Evolutionary conservation across 2,888 invertebrate species (phyloP), one percentile per base, ranked within the genome.

Genomic region (Acrobasis repandana): DNA sequence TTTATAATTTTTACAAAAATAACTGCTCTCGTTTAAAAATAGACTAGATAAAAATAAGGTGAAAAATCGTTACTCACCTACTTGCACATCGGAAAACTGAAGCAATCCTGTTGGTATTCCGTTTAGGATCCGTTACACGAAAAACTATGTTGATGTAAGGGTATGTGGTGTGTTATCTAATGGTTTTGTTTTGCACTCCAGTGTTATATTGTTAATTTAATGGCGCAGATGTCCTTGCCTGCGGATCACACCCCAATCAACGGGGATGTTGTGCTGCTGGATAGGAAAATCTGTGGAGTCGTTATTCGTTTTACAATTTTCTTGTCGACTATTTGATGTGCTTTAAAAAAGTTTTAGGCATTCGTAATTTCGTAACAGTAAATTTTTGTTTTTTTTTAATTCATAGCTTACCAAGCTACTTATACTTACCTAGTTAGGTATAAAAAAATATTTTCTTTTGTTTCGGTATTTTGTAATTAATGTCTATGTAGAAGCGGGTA

Each of bases 161-260:
- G 50, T 47, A 61, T 66, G 64, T 60, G 56, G 62, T 61, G 56
- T 28, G 15, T 51, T 69, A 67, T 66, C 66, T 62, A 64, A 58
- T 67, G 68, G 65, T 74, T 79, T 81, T 81, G 76, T 83, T 80
- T 80, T 80, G 71, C 75, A 75, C 70, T 75, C 67, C 69, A 69
- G 72, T 70, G 74, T 82, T 85, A 82, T 84, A 83, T 84, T 82
- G 80, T 82, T 80, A 81, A 81, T 82, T 83, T 83, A 75, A 85
- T 81, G 80, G 79, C 82, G 76, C 72, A 70, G 77, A 76, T 79
- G 79, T 77, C 80, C 79, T 81, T 80, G 69, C 76, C 70, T 69
- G 73, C 76, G 73, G 88, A 86, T 87, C 90, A 90, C 90, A 90
- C 90, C 90, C 90, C 85, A 82, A 79, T 80, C 78, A 75, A 68